Conservation (phyloP, 2,888 invertebrate species). For the Drymonia ruficornis region DNA sequence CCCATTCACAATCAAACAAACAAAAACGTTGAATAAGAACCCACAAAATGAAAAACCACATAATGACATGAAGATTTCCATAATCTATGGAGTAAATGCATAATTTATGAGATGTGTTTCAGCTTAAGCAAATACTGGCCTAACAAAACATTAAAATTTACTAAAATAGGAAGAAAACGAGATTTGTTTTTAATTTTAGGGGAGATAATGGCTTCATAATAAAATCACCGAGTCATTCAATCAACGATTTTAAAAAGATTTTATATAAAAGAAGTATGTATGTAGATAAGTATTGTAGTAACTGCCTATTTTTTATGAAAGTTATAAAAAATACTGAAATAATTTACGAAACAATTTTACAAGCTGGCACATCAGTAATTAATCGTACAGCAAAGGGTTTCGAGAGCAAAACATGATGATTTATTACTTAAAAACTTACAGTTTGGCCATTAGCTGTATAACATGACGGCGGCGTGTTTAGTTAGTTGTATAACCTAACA, state of each 20-base stretch:
- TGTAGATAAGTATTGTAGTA: too few relatives aligned
- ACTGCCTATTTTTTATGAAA: too few relatives aligned
- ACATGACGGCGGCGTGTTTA: background rate
- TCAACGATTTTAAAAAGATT: too few relatives aligned
- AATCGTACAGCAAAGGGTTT: constrained; percentile 1
- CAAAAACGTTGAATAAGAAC: background rate
- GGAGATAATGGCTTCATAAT: too few relatives aligned
- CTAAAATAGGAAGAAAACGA: too few relatives aligned
- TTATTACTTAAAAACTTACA: constrained; percentile 1
- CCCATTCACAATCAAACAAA: background rate
- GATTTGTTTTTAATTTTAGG: too few relatives aligned
- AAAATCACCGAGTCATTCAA: too few relatives aligned
- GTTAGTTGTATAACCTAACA: background rate
- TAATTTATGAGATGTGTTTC: background rate
- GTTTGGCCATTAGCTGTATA: constrained; percentile 1
- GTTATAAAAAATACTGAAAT: too few relatives aligned
- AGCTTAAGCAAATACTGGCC: background rate
- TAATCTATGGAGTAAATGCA: background rate
- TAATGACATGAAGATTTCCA: background rate
- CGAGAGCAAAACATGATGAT: background rate
- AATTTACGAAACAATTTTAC: too few relatives aligned
- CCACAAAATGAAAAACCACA: too few relatives aligned
- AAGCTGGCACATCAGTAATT: background rate
- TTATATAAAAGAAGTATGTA: too few relatives aligned
- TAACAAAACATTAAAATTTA: too few relatives aligned